Conservation (phyloP, 2,113 vertebrate species). For the Grammomys surdaster region DNA sequence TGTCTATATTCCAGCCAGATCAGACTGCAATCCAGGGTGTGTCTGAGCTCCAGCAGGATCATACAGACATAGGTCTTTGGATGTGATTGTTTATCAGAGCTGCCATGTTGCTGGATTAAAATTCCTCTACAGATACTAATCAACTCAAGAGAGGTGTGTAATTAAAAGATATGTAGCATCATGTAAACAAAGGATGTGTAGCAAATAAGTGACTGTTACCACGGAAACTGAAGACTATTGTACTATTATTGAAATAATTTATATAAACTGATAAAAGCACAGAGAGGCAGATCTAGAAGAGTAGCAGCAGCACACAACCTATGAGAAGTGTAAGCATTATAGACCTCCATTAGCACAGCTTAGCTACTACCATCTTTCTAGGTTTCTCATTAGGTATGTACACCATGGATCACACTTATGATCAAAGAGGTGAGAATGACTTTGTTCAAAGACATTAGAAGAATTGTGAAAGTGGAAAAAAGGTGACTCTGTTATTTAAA, state of each 20-base stretch:
- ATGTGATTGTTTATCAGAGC: no score
- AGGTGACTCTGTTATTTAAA: background rate
- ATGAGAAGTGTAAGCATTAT: background rate
- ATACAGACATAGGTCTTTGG: no score
- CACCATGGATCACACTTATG: background rate
- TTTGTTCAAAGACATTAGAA: background rate
- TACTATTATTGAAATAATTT: background rate
- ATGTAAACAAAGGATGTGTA: background rate
- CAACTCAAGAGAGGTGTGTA: background rate
- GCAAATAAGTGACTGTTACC: conserved; percentile 1
- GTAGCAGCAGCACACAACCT: background rate
- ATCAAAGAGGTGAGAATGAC: background rate
- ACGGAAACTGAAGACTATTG: background rate
- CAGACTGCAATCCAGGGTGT: no score
- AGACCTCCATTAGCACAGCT: background rate
- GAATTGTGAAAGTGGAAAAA: background rate
- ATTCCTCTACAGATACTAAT: background rate
- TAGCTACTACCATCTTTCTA: background rate
- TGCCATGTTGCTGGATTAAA: no score
- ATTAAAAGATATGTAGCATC: background rate
- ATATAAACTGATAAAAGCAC: background rate
- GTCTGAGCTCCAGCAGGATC: no score
- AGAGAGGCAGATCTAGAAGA: background rate
- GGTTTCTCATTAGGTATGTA: background rate
- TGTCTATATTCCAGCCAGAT: no score